Conservation (phyloP, 2,113 vertebrate genomes). For the Paedocypris sp. region DNA sequence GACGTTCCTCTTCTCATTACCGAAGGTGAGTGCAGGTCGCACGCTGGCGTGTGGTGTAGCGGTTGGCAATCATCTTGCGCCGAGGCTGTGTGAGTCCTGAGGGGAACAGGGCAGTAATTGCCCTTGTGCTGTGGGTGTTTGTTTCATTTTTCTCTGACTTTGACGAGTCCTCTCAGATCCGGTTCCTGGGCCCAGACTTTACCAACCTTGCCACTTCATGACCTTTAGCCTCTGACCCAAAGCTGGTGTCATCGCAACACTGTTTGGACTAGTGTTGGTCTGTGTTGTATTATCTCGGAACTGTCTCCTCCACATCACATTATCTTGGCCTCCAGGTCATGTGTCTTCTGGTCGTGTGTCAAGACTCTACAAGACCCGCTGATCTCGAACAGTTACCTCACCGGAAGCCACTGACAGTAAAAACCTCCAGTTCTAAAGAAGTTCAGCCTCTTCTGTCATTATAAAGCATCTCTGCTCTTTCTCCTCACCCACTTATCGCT, state of each 20-base stretch:
- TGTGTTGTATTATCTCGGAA: no score
- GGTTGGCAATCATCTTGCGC: neutral
- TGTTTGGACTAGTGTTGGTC: no score
- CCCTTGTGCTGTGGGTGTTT: neutral
- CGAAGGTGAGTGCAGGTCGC: neutral
- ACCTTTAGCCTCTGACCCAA: no score
- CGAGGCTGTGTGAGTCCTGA: neutral
- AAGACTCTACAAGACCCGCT: no score
- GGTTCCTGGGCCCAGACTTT: neutral
- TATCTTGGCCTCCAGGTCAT: no score
- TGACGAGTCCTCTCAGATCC: neutral
- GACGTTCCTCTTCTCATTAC: neutral
- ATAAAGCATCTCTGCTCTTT: neutral
- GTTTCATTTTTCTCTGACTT: neutral
- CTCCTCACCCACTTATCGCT: no score
- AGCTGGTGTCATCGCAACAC: no score
- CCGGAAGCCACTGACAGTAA: no score
- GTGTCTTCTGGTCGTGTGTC: no score
- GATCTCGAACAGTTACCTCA: no score
- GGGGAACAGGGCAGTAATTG: constrained; percentile 6
- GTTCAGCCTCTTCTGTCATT: neutral
- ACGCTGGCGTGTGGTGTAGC: neutral
- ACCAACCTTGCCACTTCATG: neutral
- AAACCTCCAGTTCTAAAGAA: no score
- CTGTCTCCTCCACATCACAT: no score